These are phyloP conservation scores for honey bee (Apis mellifera) DNA, from an alignment of 1,140 invertebrate species.

Conservation along the genomic window Amel_HAv3.1 CM009931.2:14001-14500, in stretches of 20 bases:
- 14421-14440: conserved; percentile 26
- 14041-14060: conserved; percentile 45
- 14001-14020: conserved; percentile 67
- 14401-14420: conserved; percentile 8
- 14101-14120: conserved; percentile 22
- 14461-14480: conserved; percentile 46
- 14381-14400: conserved; percentile 25
- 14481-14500: conserved; percentile 44
- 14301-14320: conserved; percentile 58
- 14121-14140: conserved; percentile 28
- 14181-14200: conserved; percentile 26
- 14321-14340: conserved; percentile 53
- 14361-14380: conserved; percentile 72
- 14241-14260: conserved; percentile 30
- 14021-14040: conserved; percentile 63
- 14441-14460: conserved; percentile 39
- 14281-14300: conserved; percentile 35
- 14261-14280: conserved; percentile 36
- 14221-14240: conserved; percentile 26
- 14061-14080: conserved; percentile 35
- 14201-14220: conserved; percentile 57
- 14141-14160: conserved; percentile 26
- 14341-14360: conserved; percentile 64
- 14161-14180: conserved; percentile 30
- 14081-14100: conserved; percentile 63